phyloP scores from a whole-genome alignment of 1,140 invertebrate species.

The Tetragonula clypearis region DNA sequence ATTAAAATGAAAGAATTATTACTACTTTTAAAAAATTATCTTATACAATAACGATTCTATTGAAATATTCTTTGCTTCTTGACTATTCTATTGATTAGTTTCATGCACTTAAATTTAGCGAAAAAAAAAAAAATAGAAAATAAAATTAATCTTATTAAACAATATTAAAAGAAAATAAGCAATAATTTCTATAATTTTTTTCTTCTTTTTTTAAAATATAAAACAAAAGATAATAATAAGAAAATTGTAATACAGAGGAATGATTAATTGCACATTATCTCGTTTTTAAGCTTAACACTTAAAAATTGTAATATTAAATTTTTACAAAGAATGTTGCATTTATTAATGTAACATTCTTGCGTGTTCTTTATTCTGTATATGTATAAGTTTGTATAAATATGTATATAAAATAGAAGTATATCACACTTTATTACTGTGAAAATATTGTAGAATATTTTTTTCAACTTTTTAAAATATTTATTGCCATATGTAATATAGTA shows the following conservation, averaged over 20 bases:
- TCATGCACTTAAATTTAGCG: not conserved
- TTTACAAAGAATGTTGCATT: conserved; percentile 40
- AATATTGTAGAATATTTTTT: conserved; percentile 50
- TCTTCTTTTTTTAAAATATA: not conserved
- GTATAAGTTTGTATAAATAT: conserved; percentile 48
- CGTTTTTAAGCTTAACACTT: conserved; percentile 12
- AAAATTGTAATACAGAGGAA: conserved; percentile 9
- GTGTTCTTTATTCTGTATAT: conserved; percentile 41
- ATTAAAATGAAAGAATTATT: conserved; percentile 15
- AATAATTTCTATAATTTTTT: conserved; percentile 27
- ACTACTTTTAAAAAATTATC: not conserved
- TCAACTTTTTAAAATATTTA: conserved; percentile 57
- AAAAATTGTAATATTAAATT: conserved; percentile 41
- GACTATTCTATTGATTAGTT: not conserved
- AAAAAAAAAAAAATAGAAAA: not conserved
- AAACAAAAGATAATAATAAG: conserved; percentile 1
- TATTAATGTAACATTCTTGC: conserved; percentile 20
- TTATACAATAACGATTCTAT: not conserved
- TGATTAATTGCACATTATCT: conserved; percentile 1
- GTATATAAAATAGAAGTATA: conserved; percentile 32
- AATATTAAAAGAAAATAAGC: conserved; percentile 34
- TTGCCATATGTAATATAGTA: conserved; percentile 45
- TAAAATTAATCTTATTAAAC: conserved; percentile 3
- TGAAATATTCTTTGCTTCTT: not conserved
- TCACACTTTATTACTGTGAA: conserved; percentile 37